Conservation (phyloP, 2,888 invertebrate genomes). For the Eledone cirrhosa region DNA sequence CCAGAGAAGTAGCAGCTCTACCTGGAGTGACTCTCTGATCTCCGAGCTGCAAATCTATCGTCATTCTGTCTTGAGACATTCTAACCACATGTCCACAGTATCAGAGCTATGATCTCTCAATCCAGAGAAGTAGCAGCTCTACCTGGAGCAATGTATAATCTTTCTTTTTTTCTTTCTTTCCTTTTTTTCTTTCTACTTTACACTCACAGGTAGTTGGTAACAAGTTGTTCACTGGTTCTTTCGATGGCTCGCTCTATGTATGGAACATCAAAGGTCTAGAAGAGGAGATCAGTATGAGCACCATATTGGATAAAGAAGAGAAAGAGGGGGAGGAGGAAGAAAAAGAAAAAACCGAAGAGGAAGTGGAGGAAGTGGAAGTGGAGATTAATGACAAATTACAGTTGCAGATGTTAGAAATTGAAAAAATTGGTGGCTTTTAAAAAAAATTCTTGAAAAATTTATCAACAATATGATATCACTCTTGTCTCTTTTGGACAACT, state of each 20-base stretch:
- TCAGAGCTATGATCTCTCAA: too few relatives aligned
- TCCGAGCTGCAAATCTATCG: too few relatives aligned
- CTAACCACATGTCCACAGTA: too few relatives aligned
- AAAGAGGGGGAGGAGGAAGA: background rate
- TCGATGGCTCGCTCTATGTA: slow-evolving; percentile 66
- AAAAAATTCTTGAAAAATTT: too few relatives aligned
- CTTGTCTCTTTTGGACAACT: too few relatives aligned
- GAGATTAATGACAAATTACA: slow-evolving; percentile 37
- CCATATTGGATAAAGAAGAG: background rate
- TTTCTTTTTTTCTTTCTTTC: background rate
- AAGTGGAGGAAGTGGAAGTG: background rate
- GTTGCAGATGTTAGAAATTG: slow-evolving; percentile 44
- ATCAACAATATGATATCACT: too few relatives aligned
- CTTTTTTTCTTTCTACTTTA: background rate
- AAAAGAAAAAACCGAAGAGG: background rate
- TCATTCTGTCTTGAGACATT: too few relatives aligned
- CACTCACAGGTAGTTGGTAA: slow-evolving; percentile 63
- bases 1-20: too few relatives aligned
- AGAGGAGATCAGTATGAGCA: background rate
- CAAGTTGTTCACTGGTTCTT: slow-evolving; percentile 67
- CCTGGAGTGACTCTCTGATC: too few relatives aligned
- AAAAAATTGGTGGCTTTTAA: slow-evolving; percentile 18
- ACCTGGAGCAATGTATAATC: too few relatives aligned
- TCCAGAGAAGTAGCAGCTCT: too few relatives aligned
- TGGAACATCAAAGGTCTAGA: slow-evolving; percentile 66